A percentile compares a stretch with the other conserved stretches of the same genome.
Evolutionary conservation across 2,113 vertebrate genomes (phyloP).

Genomic region (Neodontobutis hainanensis): DNA sequence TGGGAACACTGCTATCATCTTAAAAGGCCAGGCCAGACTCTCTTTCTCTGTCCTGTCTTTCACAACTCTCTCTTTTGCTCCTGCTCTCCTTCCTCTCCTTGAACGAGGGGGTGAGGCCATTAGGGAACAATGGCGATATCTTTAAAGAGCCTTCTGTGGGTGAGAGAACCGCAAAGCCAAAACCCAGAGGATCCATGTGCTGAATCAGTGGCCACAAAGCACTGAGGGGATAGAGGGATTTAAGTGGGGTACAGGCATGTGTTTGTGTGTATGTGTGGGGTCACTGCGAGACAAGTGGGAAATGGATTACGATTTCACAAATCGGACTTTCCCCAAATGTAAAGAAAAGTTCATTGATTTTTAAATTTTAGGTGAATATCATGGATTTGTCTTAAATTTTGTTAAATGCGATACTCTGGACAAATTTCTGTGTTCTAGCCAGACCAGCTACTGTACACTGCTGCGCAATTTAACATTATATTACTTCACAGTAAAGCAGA

Average conservation of each 20-base stretch:
- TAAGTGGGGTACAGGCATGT: slow-evolving; percentile 18
- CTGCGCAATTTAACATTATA: no score
- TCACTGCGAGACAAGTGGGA: no score
- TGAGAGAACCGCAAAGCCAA: slow-evolving; percentile 51
- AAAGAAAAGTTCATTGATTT: no score
- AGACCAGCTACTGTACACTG: no score
- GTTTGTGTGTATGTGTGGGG: slow-evolving; percentile 4
- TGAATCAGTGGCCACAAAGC: slow-evolving; percentile 54
- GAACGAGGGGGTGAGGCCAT: slow-evolving; percentile 51
- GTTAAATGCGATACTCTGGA: no score
- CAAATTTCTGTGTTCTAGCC: no score
- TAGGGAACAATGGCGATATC: slow-evolving; percentile 65
- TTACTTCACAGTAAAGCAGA: no score
- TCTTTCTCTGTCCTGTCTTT: slow-evolving; percentile 3
- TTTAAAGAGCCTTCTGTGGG: slow-evolving; percentile 65
- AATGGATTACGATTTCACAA: no score
- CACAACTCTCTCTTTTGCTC: neutral
- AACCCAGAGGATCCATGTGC: slow-evolving; percentile 56
- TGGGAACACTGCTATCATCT: slow-evolving; percentile 65
- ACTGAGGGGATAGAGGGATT: slow-evolving; percentile 46
- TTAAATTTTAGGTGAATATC: no score
- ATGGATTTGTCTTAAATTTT: no score
- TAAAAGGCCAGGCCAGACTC: slow-evolving; percentile 54
- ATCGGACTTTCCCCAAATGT: no score
- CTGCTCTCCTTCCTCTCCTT: slow-evolving; percentile 34